phyloP scores from a whole-genome alignment of 2,888 invertebrate species.

The Zaprionus obscuricornis region DNA sequence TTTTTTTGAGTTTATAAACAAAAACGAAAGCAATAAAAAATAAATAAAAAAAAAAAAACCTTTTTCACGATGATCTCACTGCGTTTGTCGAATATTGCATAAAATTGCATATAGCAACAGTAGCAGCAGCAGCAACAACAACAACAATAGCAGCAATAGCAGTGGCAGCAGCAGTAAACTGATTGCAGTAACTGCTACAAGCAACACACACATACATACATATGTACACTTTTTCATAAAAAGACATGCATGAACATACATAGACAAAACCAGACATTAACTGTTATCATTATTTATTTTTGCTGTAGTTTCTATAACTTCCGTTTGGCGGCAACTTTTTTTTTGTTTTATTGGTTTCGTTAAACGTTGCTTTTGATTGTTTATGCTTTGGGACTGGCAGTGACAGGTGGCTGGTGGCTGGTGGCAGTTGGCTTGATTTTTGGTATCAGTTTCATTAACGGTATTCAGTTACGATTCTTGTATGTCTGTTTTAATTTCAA shows the following conservation, averaged over 20 bases:
- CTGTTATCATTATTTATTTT: slow-evolving; percentile 15
- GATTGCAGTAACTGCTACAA: slow-evolving; percentile 12
- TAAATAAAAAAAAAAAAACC: slow-evolving; percentile 7
- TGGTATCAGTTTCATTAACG: too few relatives aligned
- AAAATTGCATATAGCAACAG: slow-evolving; percentile 5
- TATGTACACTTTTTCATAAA: too few relatives aligned
- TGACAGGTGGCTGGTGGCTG: too few relatives aligned
- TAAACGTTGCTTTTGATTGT: too few relatives aligned
- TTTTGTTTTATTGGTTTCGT: background rate
- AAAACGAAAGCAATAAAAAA: background rate
- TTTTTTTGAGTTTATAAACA: too few relatives aligned
- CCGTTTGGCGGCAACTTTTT: background rate
- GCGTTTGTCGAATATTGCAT: background rate
- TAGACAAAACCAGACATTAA: too few relatives aligned
- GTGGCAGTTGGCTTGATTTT: too few relatives aligned
- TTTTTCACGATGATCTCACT: slow-evolving; percentile 39
- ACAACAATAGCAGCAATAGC: background rate
- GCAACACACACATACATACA: too few relatives aligned
- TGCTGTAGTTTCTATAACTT: slow-evolving; percentile 4
- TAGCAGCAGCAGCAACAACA: slow-evolving; percentile 1
- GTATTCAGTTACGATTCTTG: too few relatives aligned
- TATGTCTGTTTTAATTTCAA: too few relatives aligned
- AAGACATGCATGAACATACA: too few relatives aligned
- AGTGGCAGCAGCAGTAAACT: background rate
- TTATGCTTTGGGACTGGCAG: too few relatives aligned